These are phyloP conservation scores for Drosophila nasuta DNA, from an alignment of 1,140 invertebrate genomes.

Conservation along the genomic window DNA sequence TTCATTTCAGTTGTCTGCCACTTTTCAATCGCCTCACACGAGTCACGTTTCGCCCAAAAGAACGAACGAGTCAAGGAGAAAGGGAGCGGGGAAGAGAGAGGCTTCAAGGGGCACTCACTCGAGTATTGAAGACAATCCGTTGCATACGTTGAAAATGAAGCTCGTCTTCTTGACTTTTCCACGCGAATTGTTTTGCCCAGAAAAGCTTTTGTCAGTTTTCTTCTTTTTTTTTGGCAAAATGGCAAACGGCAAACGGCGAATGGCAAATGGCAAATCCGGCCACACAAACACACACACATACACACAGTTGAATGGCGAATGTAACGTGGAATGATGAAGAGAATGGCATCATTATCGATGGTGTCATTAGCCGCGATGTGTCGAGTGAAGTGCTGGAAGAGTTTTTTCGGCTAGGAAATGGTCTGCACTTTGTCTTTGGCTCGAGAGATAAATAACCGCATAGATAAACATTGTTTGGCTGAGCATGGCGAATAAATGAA, in stretches of 20 bases:
- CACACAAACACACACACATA: neutral
- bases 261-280: neutral
- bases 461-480: slow-evolving; percentile 35
- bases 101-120: neutral
- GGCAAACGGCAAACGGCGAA: slow-evolving; percentile 33
- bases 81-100: too few species aligned
- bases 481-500: slow-evolving; percentile 35
- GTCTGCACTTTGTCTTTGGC: slow-evolving; percentile 22
- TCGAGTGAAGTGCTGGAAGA: slow-evolving; percentile 29
- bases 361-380: slow-evolving; percentile 64
- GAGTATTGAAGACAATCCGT: slow-evolving; percentile 31
- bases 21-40: slow-evolving; percentile 44
- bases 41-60: slow-evolving; percentile 42
- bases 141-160: slow-evolving; percentile 60
- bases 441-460: slow-evolving; percentile 30
- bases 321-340: neutral
- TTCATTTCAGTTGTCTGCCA: slow-evolving; percentile 49
- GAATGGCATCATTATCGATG: slow-evolving; percentile 65
- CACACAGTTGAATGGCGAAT: slow-evolving; percentile 4
- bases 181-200: slow-evolving; percentile 52
- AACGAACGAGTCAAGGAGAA: neutral
- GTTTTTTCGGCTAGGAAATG: slow-evolving; percentile 2
- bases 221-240: slow-evolving; percentile 41
- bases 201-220: slow-evolving; percentile 31
- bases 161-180: slow-evolving; percentile 77